These are phyloP conservation scores for Acronicta aceris DNA, from an alignment of 2,888 invertebrate species.

Conservation along the genomic window DNA sequence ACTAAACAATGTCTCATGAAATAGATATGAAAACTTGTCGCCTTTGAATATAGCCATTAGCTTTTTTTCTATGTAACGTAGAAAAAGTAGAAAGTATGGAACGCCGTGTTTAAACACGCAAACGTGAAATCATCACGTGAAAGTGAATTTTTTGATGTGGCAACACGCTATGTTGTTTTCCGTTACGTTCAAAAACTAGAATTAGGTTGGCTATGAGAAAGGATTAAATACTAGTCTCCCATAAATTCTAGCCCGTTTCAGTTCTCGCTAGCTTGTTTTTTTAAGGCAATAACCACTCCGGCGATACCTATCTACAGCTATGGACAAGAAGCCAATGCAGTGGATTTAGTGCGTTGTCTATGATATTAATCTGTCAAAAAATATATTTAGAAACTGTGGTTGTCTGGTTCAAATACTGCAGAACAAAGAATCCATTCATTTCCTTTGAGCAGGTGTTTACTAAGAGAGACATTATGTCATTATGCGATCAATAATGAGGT, in stretches of 20 bases:
- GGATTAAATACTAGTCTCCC: not conserved
- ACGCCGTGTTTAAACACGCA: slow-evolving; percentile 41
- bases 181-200: slow-evolving; percentile 40
- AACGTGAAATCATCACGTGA: slow-evolving; percentile 51
- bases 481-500: not conserved
- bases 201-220: not conserved
- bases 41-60: slow-evolving; percentile 16
- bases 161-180: slow-evolving; percentile 48
- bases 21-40: slow-evolving; percentile 21
- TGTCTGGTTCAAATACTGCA: too few relatives aligned
- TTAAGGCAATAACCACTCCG: too few relatives aligned
- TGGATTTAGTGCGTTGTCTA: too few relatives aligned
- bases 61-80: slow-evolving; percentile 25
- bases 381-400: too few relatives aligned
- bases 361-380: too few relatives aligned
- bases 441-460: not conserved
- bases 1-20: slow-evolving; percentile 23
- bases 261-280: too few relatives aligned
- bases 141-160: slow-evolving; percentile 53
- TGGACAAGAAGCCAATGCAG: too few relatives aligned
- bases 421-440: not conserved
- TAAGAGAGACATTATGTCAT: too few relatives aligned
- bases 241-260: not conserved
- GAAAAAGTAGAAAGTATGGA: slow-evolving; percentile 51
- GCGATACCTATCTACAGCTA: too few relatives aligned